A percentile compares a stretch with the other conserved stretches of the same genome.
These are phyloP conservation scores for Aegithalos caudatus DNA, from an alignment of 2,113 vertebrate genomes.

Conservation along the genomic window DNA sequence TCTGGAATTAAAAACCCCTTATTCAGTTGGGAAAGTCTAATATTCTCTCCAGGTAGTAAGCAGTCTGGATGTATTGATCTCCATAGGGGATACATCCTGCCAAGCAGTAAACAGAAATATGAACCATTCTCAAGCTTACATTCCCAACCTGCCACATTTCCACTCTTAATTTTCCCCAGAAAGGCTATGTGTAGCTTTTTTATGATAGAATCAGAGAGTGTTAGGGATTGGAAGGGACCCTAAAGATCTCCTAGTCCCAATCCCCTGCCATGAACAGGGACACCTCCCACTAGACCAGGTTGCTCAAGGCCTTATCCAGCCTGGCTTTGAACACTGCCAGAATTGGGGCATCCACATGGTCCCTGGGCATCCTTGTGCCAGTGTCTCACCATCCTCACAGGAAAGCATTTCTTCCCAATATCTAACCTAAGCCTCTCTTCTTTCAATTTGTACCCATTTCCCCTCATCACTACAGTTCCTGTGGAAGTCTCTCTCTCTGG, in stretches of 20 bases:
- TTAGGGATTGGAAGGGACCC: not conserved
- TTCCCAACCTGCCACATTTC: not conserved
- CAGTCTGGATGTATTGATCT: not conserved
- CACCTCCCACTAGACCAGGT: not conserved
- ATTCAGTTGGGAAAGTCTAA: not conserved
- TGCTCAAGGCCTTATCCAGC: not conserved
- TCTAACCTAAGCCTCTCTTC: not conserved
- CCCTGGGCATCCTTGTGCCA: not conserved
- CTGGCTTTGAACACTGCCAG: not conserved
- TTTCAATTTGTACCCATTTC: not conserved
- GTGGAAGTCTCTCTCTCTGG: rapidly evolving
- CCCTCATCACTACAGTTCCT: not conserved
- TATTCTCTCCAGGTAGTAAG: not conserved
- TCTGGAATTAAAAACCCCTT: not conserved
- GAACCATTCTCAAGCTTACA: not conserved
- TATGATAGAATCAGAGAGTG: not conserved
- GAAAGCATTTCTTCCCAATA: not conserved
- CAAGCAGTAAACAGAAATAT: not conserved
- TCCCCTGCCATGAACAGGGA: not conserved
- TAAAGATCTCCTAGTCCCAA: not conserved
- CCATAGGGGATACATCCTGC: not conserved
- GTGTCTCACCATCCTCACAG: not conserved
- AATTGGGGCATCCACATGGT: rapidly evolving
- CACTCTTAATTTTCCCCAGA: not conserved
- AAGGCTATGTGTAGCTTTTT: not conserved